A percentile compares a stretch with the other conserved stretches of the same genome.
phyloP scores from a whole-genome alignment of 2,113 vertebrate genomes.

The Gavialis gangeticus region DNA sequence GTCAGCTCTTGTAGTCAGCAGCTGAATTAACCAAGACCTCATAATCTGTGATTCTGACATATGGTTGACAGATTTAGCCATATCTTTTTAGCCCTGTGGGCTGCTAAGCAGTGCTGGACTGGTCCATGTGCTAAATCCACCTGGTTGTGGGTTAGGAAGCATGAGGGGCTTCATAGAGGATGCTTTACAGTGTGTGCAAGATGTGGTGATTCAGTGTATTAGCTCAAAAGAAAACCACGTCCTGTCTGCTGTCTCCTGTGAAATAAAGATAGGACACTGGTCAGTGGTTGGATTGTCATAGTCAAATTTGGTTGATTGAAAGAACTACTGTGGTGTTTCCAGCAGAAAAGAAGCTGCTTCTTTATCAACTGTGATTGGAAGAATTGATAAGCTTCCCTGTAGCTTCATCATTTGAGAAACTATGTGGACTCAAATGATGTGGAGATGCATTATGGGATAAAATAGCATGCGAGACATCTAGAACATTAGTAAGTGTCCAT shows the following conservation, averaged over 20 bases:
- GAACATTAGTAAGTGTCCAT: background rate
- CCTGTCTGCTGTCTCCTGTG: no score
- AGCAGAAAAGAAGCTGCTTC: background rate
- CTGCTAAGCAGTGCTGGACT: background rate
- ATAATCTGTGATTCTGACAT: background rate
- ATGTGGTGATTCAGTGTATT: no score
- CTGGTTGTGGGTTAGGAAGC: no score
- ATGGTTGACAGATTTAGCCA: background rate
- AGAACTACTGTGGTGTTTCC: background rate
- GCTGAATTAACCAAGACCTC: background rate
- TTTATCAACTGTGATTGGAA: background rate
- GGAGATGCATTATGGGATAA: background rate
- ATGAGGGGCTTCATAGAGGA: no score
- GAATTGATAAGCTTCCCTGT: background rate
- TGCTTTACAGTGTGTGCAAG: no score
- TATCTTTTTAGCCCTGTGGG: background rate
- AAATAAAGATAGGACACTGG: background rate
- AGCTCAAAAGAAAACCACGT: no score
- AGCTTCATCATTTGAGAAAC: background rate
- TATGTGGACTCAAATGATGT: background rate
- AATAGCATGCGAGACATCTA: background rate
- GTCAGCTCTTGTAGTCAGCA: background rate
- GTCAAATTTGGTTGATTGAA: background rate
- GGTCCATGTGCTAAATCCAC: no score
- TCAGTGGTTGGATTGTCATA: background rate